A percentile compares a stretch with the other conserved stretches of the same genome.
These are phyloP conservation scores for Trididemnum miniatum DNA, from an alignment of 23 tunicate species.

Conservation along the genomic window DNA sequence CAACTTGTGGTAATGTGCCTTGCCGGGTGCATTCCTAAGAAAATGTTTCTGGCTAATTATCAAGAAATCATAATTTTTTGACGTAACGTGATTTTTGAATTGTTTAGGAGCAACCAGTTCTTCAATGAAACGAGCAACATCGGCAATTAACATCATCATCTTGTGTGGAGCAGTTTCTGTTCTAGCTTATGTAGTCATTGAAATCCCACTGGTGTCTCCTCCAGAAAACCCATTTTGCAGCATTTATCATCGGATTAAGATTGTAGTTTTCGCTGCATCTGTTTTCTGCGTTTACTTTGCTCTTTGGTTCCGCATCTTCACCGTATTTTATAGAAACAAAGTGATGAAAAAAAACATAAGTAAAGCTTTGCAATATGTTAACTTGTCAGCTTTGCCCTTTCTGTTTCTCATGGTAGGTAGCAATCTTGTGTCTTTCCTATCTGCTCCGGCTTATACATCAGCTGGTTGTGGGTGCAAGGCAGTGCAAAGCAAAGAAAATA, in stretches of 20 bases:
- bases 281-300: slow-evolving; percentile 22
- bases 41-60: too few relatives aligned
- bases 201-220: slow-evolving; percentile 28
- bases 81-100: not conserved
- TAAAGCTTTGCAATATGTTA: not conserved
- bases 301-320: slow-evolving; percentile 38
- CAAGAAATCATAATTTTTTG: not conserved
- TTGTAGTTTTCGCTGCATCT: slow-evolving; percentile 3
- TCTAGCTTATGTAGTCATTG: slow-evolving; percentile 17
- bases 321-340: slow-evolving; percentile 34
- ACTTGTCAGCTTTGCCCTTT: slow-evolving; percentile 5
- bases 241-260: slow-evolving; percentile 37
- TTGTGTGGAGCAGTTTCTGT: slow-evolving; percentile 12
- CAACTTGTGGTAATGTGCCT: not conserved
- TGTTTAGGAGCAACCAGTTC: not conserved
- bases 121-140: not conserved
- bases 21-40: too few relatives aligned
- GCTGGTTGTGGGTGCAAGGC: slow-evolving; percentile 13
- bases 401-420: not conserved
- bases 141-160: slow-evolving; percentile 10
- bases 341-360: slow-evolving; percentile 8
- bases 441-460: slow-evolving; percentile 26
- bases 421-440: slow-evolving; percentile 12
- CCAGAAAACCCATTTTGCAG: slow-evolving; percentile 7
- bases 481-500: not conserved